Conservation (phyloP, 1,140 invertebrate genomes). For the Sarcophaga bullata region DNA sequence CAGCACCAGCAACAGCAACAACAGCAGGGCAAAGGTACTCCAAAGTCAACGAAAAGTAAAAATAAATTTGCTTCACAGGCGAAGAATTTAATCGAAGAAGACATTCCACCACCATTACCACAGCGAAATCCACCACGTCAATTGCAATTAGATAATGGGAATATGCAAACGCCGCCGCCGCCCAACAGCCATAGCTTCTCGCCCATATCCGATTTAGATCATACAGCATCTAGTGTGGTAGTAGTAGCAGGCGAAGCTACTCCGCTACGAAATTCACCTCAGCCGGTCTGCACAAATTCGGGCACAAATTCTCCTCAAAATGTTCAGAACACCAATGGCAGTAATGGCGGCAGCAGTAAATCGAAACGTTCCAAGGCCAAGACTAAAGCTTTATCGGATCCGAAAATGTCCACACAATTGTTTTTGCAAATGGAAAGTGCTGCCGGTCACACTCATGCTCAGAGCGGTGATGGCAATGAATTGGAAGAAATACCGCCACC, state of each 20-base stretch:
- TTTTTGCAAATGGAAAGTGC: constrained; percentile 63
- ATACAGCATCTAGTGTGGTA: constrained; percentile 45
- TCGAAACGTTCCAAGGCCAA: constrained; percentile 60
- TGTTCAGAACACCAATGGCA: neutral
- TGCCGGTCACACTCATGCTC: neutral
- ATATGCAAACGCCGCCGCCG: constrained; percentile 40
- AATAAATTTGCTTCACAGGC: constrained; percentile 45
- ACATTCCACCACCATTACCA: constrained; percentile 68
- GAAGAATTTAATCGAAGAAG: constrained; percentile 64
- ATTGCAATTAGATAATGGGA: constrained; percentile 43
- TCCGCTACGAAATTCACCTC: constrained; percentile 51
- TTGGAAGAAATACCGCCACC: constrained; percentile 61
- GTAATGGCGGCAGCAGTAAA: constrained; percentile 30
- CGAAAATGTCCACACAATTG: constrained; percentile 66
- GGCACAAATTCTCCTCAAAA: constrained; percentile 30
- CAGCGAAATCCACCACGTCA: constrained; percentile 64
- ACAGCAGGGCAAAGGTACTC: constrained; percentile 53
- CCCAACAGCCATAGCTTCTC: constrained; percentile 47
- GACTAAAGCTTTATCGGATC: constrained; percentile 63
- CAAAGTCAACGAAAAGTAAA: constrained; percentile 44
- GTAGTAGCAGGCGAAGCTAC: neutral
- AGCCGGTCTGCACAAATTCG: constrained; percentile 31
- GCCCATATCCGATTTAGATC: constrained; percentile 61
- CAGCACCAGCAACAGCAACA: constrained; percentile 53
- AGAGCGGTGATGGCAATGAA: constrained; percentile 45